Percentiles rank a stretch among this genome's conserved stretches.
phyloP scores from a whole-genome alignment of 2,113 vertebrate genomes.

The Climacteris rufus region DNA sequence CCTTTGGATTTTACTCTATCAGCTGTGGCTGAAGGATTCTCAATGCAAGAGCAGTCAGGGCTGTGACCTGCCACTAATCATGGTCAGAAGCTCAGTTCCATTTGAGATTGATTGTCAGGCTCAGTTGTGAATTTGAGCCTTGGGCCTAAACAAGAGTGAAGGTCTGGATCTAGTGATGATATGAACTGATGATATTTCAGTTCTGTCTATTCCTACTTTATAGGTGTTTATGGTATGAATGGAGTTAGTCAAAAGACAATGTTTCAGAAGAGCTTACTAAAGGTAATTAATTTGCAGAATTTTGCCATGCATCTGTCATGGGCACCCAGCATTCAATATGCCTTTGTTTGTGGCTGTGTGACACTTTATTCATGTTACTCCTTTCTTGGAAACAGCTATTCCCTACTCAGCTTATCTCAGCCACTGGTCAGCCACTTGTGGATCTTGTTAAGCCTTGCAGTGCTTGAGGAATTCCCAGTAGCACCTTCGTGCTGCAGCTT shows the following conservation, averaged over 20 bases:
- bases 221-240: neutral
- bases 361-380: neutral
- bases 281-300: neutral
- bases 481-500: neutral
- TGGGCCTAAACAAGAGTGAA: neutral
- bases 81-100: neutral
- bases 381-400: neutral
- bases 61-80: neutral
- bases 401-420: neutral
- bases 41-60: neutral
- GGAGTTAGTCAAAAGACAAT: neutral
- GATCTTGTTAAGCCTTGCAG: neutral
- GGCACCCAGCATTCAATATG: too few species aligned
- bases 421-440: neutral
- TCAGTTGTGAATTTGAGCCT: neutral
- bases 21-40: neutral
- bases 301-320: rapidly evolving
- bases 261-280: neutral
- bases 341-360: neutral
- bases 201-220: rapidly evolving
- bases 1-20: neutral
- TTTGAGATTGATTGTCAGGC: neutral
- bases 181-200: neutral
- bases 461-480: neutral
- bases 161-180: neutral